Base-by-base conservation (phyloP, 2,888 invertebrate species). In the Harpagoxenus sublaevis region DNA sequence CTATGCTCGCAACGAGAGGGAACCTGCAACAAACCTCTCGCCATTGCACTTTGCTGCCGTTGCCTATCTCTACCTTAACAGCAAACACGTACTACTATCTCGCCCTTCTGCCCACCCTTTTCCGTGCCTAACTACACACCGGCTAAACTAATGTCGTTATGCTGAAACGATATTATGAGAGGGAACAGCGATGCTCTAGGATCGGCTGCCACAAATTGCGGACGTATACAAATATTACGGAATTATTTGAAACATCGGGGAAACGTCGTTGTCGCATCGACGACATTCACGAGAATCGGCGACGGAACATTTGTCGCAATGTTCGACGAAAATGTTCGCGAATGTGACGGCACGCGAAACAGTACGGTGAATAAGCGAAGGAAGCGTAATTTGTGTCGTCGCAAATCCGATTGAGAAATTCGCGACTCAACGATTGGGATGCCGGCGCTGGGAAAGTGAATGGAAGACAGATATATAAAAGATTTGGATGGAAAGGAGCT, bases 141-240 rank as follows among this genome's bases (percentile, higher is more conserved):
- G 88, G 88, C 85, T 88, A 84, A 91, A 91, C 88, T 92, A 92
- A 92, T 89, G 89, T 92, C 89, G 90, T 92, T 92, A 91, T 83
- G 83, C 70, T 75, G 88, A 88, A 90, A 91, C 86, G 89, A 87
- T 89, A 90, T 91, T 90, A 88, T 63, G 23, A 35, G 82, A 78
- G 55, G 75, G 83, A 84, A 83, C 83, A 71, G 55, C 85, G 57
- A 60, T 77, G n/a, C 65, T 73, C 60, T 68, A 68, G 70, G 68
- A 60, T 57, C 45, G 57, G 39, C 5, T 18, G 10, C 78, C 48
- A 73, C 83, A 71, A 83, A 79, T 65, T 85, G 28, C 81, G 86
- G 65, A 62, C 73, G 66, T 35, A n/a, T n/a, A 86, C 71, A 68
- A 83, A 77, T 83, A 81, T 86, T 86, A 84, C 60, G 55, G 62